Base-by-base conservation (phyloP, 2,888 invertebrate genomes). In the Artemia sinica region DNA sequence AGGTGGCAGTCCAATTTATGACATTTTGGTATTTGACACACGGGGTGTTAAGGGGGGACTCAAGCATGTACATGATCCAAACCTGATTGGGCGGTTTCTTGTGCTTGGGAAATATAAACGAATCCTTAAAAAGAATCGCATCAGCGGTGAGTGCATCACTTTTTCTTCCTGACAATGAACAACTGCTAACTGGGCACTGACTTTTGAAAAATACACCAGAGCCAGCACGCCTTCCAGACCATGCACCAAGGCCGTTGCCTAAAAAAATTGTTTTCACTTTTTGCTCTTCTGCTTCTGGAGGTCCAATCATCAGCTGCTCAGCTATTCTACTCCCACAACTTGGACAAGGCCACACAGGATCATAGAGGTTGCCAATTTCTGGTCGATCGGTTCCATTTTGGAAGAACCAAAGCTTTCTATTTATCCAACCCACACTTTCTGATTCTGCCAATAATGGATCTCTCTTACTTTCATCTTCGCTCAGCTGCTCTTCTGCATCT, bases 1-100 rank as follows among this genome's bases (percentile, higher is more conserved):
- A 97, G 0, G 95, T 96, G 1, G 95, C 91, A 10, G 96, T 96
- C 94, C 95, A 95, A 81, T 97, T 97, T 78, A 96, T 88, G 7
- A 87, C 84, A 75, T 87, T 85, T 12, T 83, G 83, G 72, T 86
- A 83, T 74, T 87, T 86, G 69, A 87, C 82, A 68, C 80, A 77
- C 73, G 91, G 90, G 13, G 95, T 94, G 79, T 96, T 94, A 79
- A 92, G 90, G 2, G 96, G 96, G 77, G 94, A 95, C 78, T 97
- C 96, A 72, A 96, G 80, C 78, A 92, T 87, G 80, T 93, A 96
- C 71, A 95, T 81, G 77, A 94, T 88, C 90, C 92, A 94, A 68
- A 93, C 63, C 63, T 58, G 67, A 52, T 69, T 68, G 13, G 66
- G 51, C 7, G 69, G 75, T 41, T 78, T 74, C 8, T 72, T 67